Evolutionary conservation across 2,113 vertebrate species (phyloP), one percentile per base, ranked within the genome.

Genomic region (Silurus asotus): DNA sequence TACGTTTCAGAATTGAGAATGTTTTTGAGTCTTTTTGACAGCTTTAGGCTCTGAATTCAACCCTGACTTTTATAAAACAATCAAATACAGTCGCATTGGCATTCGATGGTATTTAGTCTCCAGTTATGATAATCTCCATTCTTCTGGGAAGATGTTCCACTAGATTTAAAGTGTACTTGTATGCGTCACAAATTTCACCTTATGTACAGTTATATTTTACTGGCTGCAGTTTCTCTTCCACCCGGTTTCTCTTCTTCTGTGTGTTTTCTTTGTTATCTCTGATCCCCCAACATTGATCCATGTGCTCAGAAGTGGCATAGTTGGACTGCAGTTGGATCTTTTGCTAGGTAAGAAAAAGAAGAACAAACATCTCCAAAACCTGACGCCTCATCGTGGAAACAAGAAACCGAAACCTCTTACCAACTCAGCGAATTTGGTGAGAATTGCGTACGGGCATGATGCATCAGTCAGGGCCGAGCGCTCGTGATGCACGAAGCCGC

Each of bases 331-430:
- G 48, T 37, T 37, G 37, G n/a, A 85, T 76, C 61, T 79, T 75
- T 79, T 85, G 84, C 84, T 85, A 77, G 84, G 84, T 79, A 79
- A 67, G 53, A 62, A 64, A 10, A 67, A 5, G 20, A 59, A 61
- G 49, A 37, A 37, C 37, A 37, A 37, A 37, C 37, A 37, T 37
- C 2, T 2, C 37, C 19, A 25, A 76, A 62, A 62, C 7, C 10
- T 67, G 74, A 48, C 84, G 11, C 49, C 28, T 45, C 51, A 56
- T 77, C 67, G 74, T 67, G 51, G 84, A 85, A 61, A 67, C 17
- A 79, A 65, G 59, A 67, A 78, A 79, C 69, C 74, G 49, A 65
- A 51, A n/a, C 19, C 70, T 62, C 45, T 28, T 53, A 77, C 59
- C 49, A 85, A 79, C 75, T 76, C 56, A 79, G 62, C 19, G 19